A percentile compares a stretch with the other conserved stretches of the same genome.
These are phyloP conservation scores for Mystacornis crossleyi DNA, from an alignment of 2,113 vertebrate species.

Conservation along the genomic window DNA sequence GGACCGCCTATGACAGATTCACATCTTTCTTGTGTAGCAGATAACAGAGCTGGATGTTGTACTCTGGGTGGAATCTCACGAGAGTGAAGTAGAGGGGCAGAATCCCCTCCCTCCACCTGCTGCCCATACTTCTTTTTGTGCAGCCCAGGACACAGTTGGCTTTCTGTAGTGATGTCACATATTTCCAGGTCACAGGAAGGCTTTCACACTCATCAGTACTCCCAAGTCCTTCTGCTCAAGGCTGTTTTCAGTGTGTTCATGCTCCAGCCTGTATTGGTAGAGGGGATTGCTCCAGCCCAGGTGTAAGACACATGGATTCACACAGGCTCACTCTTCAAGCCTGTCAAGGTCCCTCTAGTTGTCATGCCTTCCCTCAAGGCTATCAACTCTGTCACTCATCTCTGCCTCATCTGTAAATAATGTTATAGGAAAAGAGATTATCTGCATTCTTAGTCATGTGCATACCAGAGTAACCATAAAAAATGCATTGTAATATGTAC, in stretches of 20 bases:
- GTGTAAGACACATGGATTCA: not conserved
- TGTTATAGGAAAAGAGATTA: not conserved
- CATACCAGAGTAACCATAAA: not conserved
- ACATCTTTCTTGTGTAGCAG: fast-evolving
- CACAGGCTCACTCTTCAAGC: fast-evolving
- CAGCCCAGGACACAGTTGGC: fast-evolving
- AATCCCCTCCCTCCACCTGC: not conserved
- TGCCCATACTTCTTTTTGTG: not conserved
- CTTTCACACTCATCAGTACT: fast-evolving
- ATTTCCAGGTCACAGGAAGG: fast-evolving
- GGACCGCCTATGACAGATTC: fast-evolving
- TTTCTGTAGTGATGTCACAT: fast-evolving
- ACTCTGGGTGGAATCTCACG: fast-evolving
- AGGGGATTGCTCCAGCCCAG: fast-evolving
- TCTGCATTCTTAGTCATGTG: not conserved
- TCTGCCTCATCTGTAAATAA: not conserved
- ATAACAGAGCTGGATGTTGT: not conserved
- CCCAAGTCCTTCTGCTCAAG: not conserved
- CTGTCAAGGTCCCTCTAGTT: not conserved
- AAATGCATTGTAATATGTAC: not conserved
- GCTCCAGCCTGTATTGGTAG: fast-evolving
- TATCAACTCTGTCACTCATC: too few relatives aligned
- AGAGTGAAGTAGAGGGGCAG: not conserved
- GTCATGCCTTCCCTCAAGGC: fast-evolving
- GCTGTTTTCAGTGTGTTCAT: not conserved